Percentiles rank a stretch among this genome's conserved stretches.
Evolutionary conservation across 2,888 invertebrate species (phyloP).

Genomic region (Limulus polyphemus): DNA sequence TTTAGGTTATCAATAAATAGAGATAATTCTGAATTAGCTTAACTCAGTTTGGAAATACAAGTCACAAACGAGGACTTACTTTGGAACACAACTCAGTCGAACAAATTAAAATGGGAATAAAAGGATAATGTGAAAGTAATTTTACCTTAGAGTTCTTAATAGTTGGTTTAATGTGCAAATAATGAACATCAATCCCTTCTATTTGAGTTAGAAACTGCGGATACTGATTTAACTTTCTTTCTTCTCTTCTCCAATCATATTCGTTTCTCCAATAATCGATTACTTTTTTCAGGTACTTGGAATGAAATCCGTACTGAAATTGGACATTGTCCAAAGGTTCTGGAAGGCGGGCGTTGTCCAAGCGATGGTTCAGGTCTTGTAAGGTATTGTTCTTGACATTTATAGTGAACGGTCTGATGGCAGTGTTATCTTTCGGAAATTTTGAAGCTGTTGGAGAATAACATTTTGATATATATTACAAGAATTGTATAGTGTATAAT

Average conservation of each 20-base stretch:
- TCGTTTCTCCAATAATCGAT: constrained; percentile 62
- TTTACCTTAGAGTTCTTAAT: not conserved
- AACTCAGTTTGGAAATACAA: too few species aligned
- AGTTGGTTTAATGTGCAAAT: constrained; percentile 51
- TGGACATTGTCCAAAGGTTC: constrained; percentile 41
- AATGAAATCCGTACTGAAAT: constrained; percentile 71
- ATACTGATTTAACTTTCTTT: constrained; percentile 55
- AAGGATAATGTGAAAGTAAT: too few species aligned
- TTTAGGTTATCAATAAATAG: too few species aligned
- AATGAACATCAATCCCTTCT: constrained; percentile 55
- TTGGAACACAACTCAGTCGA: too few species aligned
- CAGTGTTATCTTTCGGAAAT: too few species aligned
- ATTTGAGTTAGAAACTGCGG: constrained; percentile 62
- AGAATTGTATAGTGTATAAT: too few species aligned
- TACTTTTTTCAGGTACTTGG: constrained; percentile 52
- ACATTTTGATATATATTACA: too few species aligned
- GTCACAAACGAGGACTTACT: too few species aligned
- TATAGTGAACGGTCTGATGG: not conserved
- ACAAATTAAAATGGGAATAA: too few species aligned
- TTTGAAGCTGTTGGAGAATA: too few species aligned
- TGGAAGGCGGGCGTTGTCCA: constrained; percentile 38
- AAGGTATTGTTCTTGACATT: not conserved
- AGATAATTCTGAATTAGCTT: too few species aligned
- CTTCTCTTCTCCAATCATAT: constrained; percentile 58
- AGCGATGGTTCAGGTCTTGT: constrained; percentile 43